These are phyloP conservation scores for Volucella bombylans DNA, from an alignment of 2,888 invertebrate genomes.

Conservation along the genomic window DNA sequence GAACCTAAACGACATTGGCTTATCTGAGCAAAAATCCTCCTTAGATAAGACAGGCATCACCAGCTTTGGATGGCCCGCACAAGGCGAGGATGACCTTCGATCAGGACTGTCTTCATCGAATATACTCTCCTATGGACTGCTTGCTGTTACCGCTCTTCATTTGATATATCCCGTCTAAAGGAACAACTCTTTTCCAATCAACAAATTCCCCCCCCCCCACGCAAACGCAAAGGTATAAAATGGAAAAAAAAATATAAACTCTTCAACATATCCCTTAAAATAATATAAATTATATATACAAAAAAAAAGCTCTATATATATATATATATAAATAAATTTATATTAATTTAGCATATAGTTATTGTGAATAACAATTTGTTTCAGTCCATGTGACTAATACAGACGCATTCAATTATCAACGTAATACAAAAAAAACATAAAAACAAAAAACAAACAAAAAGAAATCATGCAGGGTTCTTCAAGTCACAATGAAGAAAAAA, in stretches of 20 bases:
- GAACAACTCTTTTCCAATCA: background rate
- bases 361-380: conserved; percentile 37
- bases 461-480: conserved; percentile 73
- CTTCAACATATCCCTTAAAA: conserved; percentile 66
- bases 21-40: conserved; percentile 88
- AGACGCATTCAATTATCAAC: conserved; percentile 55
- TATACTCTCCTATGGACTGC: conserved; percentile 38
- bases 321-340: conserved; percentile 56
- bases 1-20: conserved; percentile 89
- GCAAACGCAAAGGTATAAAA: conserved; percentile 25
- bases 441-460: conserved; percentile 47
- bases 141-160: conserved; percentile 54
- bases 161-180: conserved; percentile 51
- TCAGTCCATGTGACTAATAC: conserved; percentile 15
- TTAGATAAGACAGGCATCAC: conserved; percentile 79
- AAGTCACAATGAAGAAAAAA: conserved; percentile 64
- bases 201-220: conserved; percentile 10
- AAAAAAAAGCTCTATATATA: conserved; percentile 53
- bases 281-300: conserved; percentile 53
- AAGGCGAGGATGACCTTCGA: conserved; percentile 76
- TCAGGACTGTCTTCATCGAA: conserved; percentile 61
- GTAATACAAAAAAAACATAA: conserved; percentile 18
- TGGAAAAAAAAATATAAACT: conserved; percentile 31
- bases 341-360: conserved; percentile 57
- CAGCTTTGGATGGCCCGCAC: conserved; percentile 76